Percentiles rank a stretch among this genome's conserved stretches.
Evolutionary conservation across 2,888 invertebrate species (phyloP).

Genomic region (Linnaemya tessellans): DNA sequence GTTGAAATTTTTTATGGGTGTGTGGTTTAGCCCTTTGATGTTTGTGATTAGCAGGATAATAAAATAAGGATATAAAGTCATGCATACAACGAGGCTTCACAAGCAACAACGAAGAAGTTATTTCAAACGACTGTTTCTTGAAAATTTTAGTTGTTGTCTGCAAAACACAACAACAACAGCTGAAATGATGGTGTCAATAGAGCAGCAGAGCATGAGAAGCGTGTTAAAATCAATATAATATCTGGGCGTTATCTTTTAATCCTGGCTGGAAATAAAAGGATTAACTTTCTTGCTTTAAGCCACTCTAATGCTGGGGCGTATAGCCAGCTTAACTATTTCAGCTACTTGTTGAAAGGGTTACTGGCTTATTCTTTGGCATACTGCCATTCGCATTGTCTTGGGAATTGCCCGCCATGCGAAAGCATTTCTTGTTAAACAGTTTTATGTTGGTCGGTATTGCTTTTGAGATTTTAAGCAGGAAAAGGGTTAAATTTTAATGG

Average conservation of each 20-base stretch:
- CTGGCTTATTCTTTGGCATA: neutral
- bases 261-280: slow-evolving; percentile 51
- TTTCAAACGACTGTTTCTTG: slow-evolving; percentile 22
- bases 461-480: neutral
- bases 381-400: slow-evolving; percentile 12
- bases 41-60: slow-evolving; percentile 69
- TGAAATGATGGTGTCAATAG: slow-evolving; percentile 40
- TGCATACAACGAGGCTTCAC: neutral
- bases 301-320: slow-evolving; percentile 59
- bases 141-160: slow-evolving; percentile 2
- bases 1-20: slow-evolving; percentile 70
- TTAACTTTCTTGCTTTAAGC: slow-evolving; percentile 35
- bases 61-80: slow-evolving; percentile 33
- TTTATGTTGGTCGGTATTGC: slow-evolving; percentile 5
- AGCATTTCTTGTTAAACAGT: slow-evolving; percentile 47
- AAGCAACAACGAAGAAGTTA: neutral
- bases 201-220: slow-evolving; percentile 36
- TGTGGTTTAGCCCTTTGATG: slow-evolving; percentile 72
- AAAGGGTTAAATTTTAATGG: slow-evolving; percentile 45
- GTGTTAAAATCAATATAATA: slow-evolving; percentile 54
- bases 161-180: slow-evolving; percentile 36
- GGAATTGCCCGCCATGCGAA: slow-evolving; percentile 54
- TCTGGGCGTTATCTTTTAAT: slow-evolving; percentile 54
- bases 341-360: slow-evolving; percentile 72
- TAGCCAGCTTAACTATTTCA: slow-evolving; percentile 67